phyloP scores from a whole-genome alignment of 2,113 vertebrate species.

The Sebastes schlegelii region DNA sequence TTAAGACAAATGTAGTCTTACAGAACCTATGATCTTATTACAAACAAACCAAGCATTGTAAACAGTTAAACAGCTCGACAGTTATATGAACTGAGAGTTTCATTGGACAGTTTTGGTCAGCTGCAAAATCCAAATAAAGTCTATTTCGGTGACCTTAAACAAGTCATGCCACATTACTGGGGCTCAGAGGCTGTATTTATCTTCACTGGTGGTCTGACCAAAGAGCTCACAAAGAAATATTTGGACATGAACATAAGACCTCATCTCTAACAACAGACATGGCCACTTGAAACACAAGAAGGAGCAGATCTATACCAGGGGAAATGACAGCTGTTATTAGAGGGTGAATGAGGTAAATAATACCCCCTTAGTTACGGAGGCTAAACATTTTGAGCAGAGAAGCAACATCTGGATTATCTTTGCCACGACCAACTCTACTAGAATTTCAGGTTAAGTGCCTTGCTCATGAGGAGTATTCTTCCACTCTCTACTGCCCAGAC shows the following conservation, averaged over 20 bases:
- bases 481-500: neutral
- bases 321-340: neutral
- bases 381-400: neutral
- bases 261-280: slow-evolving; percentile 13
- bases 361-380: neutral
- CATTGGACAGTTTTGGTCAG: neutral
- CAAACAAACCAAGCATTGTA: neutral
- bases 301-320: neutral
- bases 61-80: neutral
- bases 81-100: neutral
- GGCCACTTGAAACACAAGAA: slow-evolving; percentile 17
- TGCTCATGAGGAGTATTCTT: slow-evolving; percentile 14
- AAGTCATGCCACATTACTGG: slow-evolving; percentile 18
- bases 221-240: slow-evolving; percentile 20
- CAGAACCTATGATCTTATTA: neutral
- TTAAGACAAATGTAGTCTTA: neutral
- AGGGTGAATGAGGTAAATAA: slow-evolving; percentile 12
- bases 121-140: slow-evolving; percentile 35
- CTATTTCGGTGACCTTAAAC: slow-evolving; percentile 30
- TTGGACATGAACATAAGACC: slow-evolving; percentile 15
- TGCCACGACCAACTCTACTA: neutral
- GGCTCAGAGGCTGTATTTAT: slow-evolving; percentile 24
- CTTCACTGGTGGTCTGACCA: slow-evolving; percentile 25
- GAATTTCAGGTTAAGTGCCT: neutral
- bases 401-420: neutral